These are phyloP conservation scores for Doris montereyensis DNA, from an alignment of 2,888 invertebrate species.

Conservation along the genomic window DNA sequence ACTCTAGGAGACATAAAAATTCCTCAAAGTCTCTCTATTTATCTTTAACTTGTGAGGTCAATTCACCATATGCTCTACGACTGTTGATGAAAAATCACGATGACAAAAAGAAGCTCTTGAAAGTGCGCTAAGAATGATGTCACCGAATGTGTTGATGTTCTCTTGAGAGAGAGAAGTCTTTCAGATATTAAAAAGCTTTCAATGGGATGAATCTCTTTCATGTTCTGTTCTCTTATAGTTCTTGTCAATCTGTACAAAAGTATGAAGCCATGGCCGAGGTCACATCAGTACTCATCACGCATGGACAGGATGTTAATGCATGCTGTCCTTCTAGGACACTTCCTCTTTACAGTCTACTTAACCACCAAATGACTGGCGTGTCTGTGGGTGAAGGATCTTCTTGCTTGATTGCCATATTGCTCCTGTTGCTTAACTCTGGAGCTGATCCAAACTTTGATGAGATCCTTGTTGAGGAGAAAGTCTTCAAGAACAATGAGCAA, in stretches of 20 bases:
- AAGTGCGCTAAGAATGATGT: conserved; percentile 56
- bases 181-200: conserved; percentile 51
- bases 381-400: conserved; percentile 11
- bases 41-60: conserved; percentile 57
- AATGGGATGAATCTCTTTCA: conserved; percentile 67
- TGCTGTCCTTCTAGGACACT: conserved; percentile 60
- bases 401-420: neutral
- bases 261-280: conserved; percentile 57
- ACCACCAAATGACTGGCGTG: conserved; percentile 36
- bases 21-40: conserved; percentile 45
- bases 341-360: conserved; percentile 66
- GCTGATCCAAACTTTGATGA: conserved; percentile 68
- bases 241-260: conserved; percentile 53
- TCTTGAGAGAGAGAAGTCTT: conserved; percentile 50
- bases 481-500: conserved; percentile 49
- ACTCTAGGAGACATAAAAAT: too few species aligned
- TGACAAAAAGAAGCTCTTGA: conserved; percentile 56
- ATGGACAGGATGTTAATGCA: conserved; percentile 56
- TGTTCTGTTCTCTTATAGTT: conserved; percentile 63
- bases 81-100: conserved; percentile 53
- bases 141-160: conserved; percentile 58
- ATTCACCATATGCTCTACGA: conserved; percentile 59
- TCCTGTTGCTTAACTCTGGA: conserved; percentile 52
- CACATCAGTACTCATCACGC: conserved; percentile 59
- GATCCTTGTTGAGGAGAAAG: conserved; percentile 49